A percentile compares a stretch with the other conserved stretches of the same genome.
Evolutionary conservation across 2,888 invertebrate species (phyloP).

Genomic region (Pteria penguin): DNA sequence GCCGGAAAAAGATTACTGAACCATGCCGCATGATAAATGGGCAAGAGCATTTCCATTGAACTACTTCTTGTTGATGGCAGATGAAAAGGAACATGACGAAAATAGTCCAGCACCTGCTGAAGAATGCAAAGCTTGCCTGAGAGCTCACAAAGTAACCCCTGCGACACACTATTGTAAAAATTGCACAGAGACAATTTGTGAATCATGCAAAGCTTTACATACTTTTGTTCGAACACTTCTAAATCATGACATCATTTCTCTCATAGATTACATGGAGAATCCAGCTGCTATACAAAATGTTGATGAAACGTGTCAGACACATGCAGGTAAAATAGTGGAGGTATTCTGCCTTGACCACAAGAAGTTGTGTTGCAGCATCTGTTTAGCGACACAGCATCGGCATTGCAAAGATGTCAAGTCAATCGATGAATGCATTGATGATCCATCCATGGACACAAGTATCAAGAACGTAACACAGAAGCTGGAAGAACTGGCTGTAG

Average conservation of each 20-base stretch:
- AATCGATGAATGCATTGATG: background rate
- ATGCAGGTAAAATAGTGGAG: background rate
- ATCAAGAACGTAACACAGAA: background rate
- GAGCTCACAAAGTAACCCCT: background rate
- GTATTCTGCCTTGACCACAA: constrained; percentile 13
- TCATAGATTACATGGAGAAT: background rate
- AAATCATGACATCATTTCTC: background rate
- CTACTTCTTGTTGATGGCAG: background rate
- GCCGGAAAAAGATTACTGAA: background rate
- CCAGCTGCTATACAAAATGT: background rate
- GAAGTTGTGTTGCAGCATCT: constrained; percentile 6
- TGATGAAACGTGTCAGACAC: background rate
- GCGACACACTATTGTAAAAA: constrained; percentile 15
- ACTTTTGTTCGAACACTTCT: background rate
- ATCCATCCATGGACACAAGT: background rate
- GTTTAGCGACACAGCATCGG: constrained; percentile 2
- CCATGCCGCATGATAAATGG: background rate
- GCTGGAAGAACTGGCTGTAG: background rate
- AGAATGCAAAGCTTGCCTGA: background rate
- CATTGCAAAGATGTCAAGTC: background rate
- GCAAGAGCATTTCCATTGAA: constrained; percentile 1
- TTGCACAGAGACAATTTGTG: constrained; percentile 17
- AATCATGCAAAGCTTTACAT: constrained; percentile 1
- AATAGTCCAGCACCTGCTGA: background rate
- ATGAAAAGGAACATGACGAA: background rate